Conservation (phyloP, 2,797 vertebrate species). For the Percopsis omiscomaycus region DNA sequence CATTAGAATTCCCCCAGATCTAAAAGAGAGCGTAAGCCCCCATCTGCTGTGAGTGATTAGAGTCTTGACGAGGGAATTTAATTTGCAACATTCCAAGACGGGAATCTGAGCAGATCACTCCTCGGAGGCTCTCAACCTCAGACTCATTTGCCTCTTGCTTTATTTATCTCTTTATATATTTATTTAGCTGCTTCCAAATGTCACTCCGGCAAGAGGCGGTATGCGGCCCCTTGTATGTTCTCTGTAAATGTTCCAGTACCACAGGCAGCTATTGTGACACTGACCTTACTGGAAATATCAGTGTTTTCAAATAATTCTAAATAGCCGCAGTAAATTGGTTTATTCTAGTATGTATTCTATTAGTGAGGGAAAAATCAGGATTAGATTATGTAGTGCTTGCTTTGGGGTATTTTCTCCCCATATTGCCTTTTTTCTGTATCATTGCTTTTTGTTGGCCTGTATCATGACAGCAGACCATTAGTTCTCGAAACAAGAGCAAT, state of each 20-base stretch:
- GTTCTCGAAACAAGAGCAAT: conserved; percentile 77
- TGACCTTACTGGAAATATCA: neutral
- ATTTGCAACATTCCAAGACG: conserved; percentile 99
- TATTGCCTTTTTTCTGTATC: neutral
- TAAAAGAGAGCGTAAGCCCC: conserved; percentile 95
- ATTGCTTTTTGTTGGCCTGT: conserved; percentile 50
- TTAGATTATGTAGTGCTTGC: neutral
- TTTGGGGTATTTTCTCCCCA: conserved; percentile 45
- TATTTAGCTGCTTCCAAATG: conserved; percentile 66
- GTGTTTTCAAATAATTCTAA: conserved; percentile 10
- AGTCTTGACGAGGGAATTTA: conserved; percentile 99
- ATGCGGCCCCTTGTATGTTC: conserved; percentile 14
- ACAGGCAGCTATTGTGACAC: neutral
- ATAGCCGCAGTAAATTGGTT: neutral
- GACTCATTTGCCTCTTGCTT: conserved; percentile 80
- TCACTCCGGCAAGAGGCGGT: conserved; percentile 53
- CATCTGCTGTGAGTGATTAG: conserved; percentile 99
- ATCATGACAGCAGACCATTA: conserved; percentile 75
- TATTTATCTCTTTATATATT: conserved; percentile 74
- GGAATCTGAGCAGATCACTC: conserved; percentile 93
- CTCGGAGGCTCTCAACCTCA: conserved; percentile 89
- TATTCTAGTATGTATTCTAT: too few species aligned
- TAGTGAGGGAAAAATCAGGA: too few species aligned
- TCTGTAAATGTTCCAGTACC: conserved; percentile 13
- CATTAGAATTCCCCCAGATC: conserved; percentile 99